These are phyloP conservation scores for Spongilla lacustris DNA, from an alignment of 37 sponge, comb jelly and placozoan genomes.

Conservation along the genomic window DNA sequence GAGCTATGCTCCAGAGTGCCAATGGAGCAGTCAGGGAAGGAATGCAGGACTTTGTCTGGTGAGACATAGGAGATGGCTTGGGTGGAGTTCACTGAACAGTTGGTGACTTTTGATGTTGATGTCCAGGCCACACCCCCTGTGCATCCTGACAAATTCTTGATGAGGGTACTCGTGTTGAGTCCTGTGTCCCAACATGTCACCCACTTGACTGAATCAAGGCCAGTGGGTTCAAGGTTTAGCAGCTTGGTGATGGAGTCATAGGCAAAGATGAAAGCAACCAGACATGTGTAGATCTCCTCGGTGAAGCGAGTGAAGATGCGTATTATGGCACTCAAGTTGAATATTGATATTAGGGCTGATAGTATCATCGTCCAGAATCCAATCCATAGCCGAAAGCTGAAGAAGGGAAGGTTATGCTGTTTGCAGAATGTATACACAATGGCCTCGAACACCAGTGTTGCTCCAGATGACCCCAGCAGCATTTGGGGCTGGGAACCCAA, in stretches of 20 bases:
- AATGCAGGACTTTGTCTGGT: not conserved
- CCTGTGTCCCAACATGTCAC: slow-evolving; percentile 25
- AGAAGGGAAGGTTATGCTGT: slow-evolving; percentile 38
- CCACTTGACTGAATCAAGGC: slow-evolving; percentile 34
- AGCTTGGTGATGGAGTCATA: slow-evolving; percentile 65
- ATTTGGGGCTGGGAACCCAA: slow-evolving; percentile 86
- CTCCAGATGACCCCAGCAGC: slow-evolving; percentile 82
- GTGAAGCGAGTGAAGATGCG: slow-evolving; percentile 87
- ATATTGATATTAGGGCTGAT: slow-evolving; percentile 61
- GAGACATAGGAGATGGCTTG: slow-evolving; percentile 22
- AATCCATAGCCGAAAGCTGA: slow-evolving; percentile 92
- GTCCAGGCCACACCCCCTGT: not conserved
- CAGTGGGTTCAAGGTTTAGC: not conserved
- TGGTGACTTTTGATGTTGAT: not conserved
- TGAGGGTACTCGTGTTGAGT: slow-evolving; percentile 34
- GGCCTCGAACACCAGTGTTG: slow-evolving; percentile 86
- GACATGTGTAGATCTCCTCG: slow-evolving; percentile 82
- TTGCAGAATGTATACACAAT: slow-evolving; percentile 69
- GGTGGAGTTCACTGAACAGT: slow-evolving; percentile 23
- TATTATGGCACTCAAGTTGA: slow-evolving; percentile 76
- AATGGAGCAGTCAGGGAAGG: slow-evolving; percentile 16
- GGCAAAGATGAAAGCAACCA: slow-evolving; percentile 82
- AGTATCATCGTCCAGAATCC: slow-evolving; percentile 84
- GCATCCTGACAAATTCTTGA: not conserved
- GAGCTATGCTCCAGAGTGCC: not conserved